Percentiles rank a stretch among this genome's conserved stretches.
Evolutionary conservation across 2,113 vertebrate genomes (phyloP).

Genomic region (Mus spicilegus): DNA sequence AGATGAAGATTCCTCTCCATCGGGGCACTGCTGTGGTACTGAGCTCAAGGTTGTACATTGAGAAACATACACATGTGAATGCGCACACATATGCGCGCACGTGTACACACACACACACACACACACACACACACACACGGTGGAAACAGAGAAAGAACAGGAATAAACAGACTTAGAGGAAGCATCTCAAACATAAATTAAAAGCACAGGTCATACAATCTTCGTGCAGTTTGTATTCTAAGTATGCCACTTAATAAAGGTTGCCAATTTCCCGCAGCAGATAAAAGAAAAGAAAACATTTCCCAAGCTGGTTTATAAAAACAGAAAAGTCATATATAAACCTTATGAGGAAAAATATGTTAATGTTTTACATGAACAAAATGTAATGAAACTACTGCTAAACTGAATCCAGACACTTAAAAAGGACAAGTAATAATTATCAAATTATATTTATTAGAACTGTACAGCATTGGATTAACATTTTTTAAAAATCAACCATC

Average conservation of each 20-base stretch:
- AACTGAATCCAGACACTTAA: background rate
- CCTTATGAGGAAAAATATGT: background rate
- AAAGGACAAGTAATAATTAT: background rate
- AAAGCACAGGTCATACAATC: background rate
- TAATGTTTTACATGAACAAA: background rate
- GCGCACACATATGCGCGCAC: background rate
- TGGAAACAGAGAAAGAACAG: background rate
- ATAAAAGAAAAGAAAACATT: background rate
- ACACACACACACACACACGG: background rate
- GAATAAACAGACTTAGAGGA: background rate
- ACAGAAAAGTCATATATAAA: background rate
- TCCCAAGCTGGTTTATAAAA: background rate
- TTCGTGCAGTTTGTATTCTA: background rate
- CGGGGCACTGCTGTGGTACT: background rate
- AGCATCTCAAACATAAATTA: background rate
- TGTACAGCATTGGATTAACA: background rate
- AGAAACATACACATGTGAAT: background rate
- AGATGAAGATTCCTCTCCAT: background rate
- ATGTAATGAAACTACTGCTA: background rate
- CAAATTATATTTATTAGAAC: background rate
- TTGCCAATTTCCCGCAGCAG: no score
- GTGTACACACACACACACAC: background rate
- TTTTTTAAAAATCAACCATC: background rate
- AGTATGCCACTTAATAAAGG: background rate
- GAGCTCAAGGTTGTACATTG: background rate